Base-by-base conservation (phyloP, 2,797 vertebrate genomes). In the Girardinus metallicus region DNA sequence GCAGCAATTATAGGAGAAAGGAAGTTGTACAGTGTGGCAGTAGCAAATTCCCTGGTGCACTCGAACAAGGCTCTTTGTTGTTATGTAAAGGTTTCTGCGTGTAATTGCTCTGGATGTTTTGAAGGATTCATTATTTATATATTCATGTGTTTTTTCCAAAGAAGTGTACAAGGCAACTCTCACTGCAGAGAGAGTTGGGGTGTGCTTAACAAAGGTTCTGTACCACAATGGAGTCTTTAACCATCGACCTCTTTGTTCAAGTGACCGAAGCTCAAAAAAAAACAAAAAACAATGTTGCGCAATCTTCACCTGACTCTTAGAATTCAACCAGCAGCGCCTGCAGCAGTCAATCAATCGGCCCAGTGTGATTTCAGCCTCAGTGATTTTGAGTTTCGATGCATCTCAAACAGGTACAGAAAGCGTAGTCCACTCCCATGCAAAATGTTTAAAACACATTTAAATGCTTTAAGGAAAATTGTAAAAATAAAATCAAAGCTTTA, bases 51-150 rank as follows among this genome's bases (percentile, higher is more conserved):
- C 94, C 95, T 62, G 83, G 94, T 94, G 94, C 89, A 84, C 88
- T 85, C 79, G 82, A 94, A 95, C 91, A 93, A 90, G 90, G 87
- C 85, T 90, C 93, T 95, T 94, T 95, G 94, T 96, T 96, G 91
- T 95, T 94, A 92, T 93, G 91, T 93, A 95, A 93, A 95, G 94
- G 91, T 93, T 94, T 94, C 90, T 85, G 86, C 39, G 55, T 94
- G 91, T 95, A 93, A 95, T 95, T 94, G 94, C 92, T 73, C 80
- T 90, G 92, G 91, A 92, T 91, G 90, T 94, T 94, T 93, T 92
- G 86, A 94, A 89, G 90, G 88, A 91, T 94, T 95, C 85, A 94
- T 94, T 93, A 94, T 95, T 93, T 95, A 94, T 93, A 92, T 91
- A 88, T 94, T 89, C 88, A 80, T 90, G 80, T 90, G 81, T 93